Evolutionary conservation across 2,113 vertebrate species (phyloP).

Genomic region (Astur gentilis): DNA sequence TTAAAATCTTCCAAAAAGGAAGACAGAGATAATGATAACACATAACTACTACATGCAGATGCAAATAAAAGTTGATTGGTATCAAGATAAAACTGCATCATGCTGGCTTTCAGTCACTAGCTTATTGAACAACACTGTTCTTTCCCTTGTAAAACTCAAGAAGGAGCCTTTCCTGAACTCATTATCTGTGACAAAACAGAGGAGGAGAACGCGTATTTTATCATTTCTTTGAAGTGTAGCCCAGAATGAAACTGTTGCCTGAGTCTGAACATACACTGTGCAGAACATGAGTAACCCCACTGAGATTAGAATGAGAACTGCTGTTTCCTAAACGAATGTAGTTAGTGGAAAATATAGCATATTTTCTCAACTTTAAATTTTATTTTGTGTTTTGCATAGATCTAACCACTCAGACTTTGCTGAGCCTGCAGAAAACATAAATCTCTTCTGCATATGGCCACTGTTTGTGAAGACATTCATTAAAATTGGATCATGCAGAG

Average conservation of each 20-base stretch:
- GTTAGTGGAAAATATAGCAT: background rate
- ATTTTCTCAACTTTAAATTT: background rate
- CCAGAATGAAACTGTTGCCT: slow-evolving; percentile 13
- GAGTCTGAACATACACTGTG: background rate
- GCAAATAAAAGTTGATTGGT: background rate
- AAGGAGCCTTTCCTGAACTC: background rate
- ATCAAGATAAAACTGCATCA: background rate
- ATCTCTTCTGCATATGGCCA: background rate
- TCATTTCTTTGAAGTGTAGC: slow-evolving; percentile 41
- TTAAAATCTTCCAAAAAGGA: background rate
- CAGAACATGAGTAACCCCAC: background rate
- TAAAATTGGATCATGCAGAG: background rate
- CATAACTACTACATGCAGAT: background rate
- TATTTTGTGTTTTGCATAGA: background rate
- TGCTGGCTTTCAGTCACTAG: background rate
- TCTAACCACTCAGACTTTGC: background rate
- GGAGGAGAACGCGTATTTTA: background rate
- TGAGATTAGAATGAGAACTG: background rate
- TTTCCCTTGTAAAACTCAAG: background rate
- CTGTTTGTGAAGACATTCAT: background rate
- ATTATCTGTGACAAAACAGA: background rate
- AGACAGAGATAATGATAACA: background rate
- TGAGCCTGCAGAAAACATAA: background rate
- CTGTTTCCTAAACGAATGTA: background rate
- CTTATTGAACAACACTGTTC: background rate